Percentiles rank a stretch among this genome's conserved stretches.
Conservation (phyloP, 2,888 invertebrate genomes). For the Plebejus argus region DNA sequence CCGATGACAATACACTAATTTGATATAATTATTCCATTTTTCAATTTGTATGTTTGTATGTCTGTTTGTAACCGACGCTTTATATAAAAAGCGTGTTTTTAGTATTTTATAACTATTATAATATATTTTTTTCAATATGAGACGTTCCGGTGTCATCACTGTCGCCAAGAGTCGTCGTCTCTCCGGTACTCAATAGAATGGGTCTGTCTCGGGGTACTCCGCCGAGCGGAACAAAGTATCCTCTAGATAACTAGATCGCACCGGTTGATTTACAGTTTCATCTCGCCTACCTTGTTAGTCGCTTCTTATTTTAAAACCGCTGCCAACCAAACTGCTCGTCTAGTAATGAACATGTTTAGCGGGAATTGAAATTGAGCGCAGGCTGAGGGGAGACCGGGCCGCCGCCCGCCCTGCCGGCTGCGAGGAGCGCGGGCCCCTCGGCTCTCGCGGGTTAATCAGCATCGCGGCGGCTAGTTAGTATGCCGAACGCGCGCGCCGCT, state of each 20-base stretch:
- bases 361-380: conserved; percentile 1
- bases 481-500: conserved; percentile 2
- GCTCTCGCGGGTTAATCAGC: conserved; percentile 2
- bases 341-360: conserved; percentile 14
- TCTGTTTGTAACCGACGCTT: too few species aligned
- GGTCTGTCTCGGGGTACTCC: background rate
- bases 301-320: background rate
- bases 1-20: too few species aligned
- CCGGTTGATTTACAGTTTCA: background rate
- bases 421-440: background rate
- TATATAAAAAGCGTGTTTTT: too few species aligned
- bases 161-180: background rate
- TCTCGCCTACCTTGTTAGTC: background rate
- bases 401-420: background rate
- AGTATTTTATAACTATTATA: too few species aligned
- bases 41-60: too few species aligned
- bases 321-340: background rate
- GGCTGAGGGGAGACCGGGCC: background rate
- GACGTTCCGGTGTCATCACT: background rate
- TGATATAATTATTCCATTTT: too few species aligned
- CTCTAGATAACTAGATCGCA: background rate
- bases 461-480: conserved; percentile 10
- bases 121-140: background rate
- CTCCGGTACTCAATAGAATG: background rate
- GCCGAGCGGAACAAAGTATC: background rate